phyloP scores from a whole-genome alignment of 2,113 vertebrate genomes.

The Zosterops borbonicus region DNA sequence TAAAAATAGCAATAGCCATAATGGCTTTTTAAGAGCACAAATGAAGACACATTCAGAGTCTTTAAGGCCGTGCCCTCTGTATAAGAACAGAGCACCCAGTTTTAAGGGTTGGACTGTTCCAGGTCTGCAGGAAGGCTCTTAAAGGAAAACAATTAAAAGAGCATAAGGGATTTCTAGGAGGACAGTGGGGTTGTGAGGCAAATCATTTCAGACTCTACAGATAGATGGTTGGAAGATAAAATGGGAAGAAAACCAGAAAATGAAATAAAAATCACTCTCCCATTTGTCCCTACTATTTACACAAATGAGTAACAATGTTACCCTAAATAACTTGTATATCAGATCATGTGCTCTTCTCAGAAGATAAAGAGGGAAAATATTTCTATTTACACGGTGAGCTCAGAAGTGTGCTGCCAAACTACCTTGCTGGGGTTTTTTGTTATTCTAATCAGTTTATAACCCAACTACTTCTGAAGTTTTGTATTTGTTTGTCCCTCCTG shows the following conservation, averaged over 20 bases:
- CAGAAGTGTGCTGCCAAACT: neutral
- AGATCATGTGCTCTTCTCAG: neutral
- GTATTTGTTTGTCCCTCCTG: neutral
- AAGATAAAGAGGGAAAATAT: neutral
- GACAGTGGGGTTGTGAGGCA: neutral
- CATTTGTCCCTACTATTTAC: neutral
- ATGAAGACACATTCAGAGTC: neutral
- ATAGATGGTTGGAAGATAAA: rapidly evolving
- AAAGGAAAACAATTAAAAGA: neutral
- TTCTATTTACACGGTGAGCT: rapidly evolving
- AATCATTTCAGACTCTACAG: neutral
- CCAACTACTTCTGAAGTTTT: neutral
- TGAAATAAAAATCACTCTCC: neutral
- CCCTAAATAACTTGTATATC: rapidly evolving
- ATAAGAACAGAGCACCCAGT: neutral
- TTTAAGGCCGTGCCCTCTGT: neutral
- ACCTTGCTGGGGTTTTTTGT: rapidly evolving
- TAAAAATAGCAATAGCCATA: neutral
- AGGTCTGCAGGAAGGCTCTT: neutral
- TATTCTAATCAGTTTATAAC: neutral
- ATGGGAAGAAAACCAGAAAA: neutral
- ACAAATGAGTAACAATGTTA: neutral
- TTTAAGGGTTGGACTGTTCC: neutral
- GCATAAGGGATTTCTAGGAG: neutral
- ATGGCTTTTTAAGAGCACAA: constrained; percentile 27